These are phyloP conservation scores for Ictalurus punctatus DNA, from an alignment of 2,113 vertebrate genomes.

Conservation along the genomic window DNA sequence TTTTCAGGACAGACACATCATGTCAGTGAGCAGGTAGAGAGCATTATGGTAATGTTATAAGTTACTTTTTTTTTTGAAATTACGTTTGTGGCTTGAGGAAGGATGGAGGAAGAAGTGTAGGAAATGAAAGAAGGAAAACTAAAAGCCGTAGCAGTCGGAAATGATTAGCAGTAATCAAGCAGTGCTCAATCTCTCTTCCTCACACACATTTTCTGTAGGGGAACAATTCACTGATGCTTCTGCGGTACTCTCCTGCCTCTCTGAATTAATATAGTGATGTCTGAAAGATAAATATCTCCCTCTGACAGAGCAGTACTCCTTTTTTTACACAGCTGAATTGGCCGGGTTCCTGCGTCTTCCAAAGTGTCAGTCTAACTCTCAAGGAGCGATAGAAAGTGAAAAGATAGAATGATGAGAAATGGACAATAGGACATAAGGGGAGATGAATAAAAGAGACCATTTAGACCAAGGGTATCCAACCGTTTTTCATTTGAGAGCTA, in stretches of 20 bases:
- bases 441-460: neutral
- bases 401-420: neutral
- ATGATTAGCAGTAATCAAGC: slow-evolving; percentile 1
- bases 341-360: neutral
- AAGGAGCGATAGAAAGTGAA: neutral
- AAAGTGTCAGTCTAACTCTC: neutral
- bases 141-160: neutral
- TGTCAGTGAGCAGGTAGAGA: neutral
- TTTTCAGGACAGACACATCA: neutral
- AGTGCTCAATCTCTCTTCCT: neutral
- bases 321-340: neutral
- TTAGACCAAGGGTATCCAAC: neutral
- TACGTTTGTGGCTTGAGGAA: neutral
- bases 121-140: slow-evolving; percentile 40
- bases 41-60: neutral
- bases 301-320: neutral
- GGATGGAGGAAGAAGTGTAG: neutral
- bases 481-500: too few species aligned
- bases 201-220: neutral
- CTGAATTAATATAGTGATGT: neutral
- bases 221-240: neutral
- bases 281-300: neutral
- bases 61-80: neutral
- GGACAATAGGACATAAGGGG: neutral
- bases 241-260: neutral